Evolutionary conservation across 2,888 invertebrate genomes (phyloP).

Genomic region (Uloborus plumipes): DNA sequence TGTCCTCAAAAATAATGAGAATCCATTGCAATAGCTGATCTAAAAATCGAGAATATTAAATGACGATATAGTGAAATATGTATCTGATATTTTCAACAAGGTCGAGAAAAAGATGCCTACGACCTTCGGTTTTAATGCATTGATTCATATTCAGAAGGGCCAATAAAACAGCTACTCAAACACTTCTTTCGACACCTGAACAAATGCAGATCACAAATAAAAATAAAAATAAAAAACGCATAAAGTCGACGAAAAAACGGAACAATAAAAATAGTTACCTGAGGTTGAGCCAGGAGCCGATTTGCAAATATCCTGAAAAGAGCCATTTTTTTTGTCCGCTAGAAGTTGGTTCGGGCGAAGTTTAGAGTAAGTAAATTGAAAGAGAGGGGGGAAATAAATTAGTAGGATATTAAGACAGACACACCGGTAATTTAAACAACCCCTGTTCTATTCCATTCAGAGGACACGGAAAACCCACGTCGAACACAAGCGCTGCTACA

Average conservation of each 20-base stretch:
- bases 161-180: too few species aligned
- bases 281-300: slow-evolving; percentile 56
- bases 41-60: too few species aligned
- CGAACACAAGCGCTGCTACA: slow-evolving; percentile 28
- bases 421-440: slow-evolving; percentile 6
- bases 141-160: too few species aligned
- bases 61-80: too few species aligned
- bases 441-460: slow-evolving; percentile 41
- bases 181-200: too few species aligned
- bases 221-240: background rate
- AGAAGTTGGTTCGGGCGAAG: background rate
- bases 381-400: background rate
- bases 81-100: too few species aligned
- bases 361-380: background rate
- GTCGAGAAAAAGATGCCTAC: too few species aligned
- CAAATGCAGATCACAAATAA: background rate
- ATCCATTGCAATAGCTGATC: too few species aligned
- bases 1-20: too few species aligned
- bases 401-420: too few species aligned
- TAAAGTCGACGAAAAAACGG: background rate
- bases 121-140: too few species aligned
- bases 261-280: slow-evolving; percentile 52
- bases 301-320: slow-evolving; percentile 63
- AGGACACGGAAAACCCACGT: slow-evolving; percentile 39
- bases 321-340: slow-evolving; percentile 59